Conservation (phyloP, 2,888 invertebrate genomes). For the Agrypnus murinus region DNA sequence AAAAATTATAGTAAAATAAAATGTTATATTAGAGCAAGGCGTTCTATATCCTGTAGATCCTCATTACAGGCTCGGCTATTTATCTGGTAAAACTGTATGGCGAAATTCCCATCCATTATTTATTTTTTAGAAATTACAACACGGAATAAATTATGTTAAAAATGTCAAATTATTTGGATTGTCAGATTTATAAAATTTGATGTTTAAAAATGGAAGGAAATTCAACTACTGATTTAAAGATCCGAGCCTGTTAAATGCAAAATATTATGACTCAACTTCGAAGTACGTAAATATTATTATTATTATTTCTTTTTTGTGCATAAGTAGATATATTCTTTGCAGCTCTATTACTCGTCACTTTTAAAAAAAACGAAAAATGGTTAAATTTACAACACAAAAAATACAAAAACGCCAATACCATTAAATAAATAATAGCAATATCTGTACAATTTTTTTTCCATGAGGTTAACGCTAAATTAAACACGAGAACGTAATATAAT, state of each 20-base stretch:
- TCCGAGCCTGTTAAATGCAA: too few species aligned
- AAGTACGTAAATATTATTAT: background rate
- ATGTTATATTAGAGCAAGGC: slow-evolving; percentile 20
- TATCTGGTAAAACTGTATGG: too few species aligned
- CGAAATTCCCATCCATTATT: too few species aligned
- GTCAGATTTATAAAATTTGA: too few species aligned
- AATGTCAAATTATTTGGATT: too few species aligned
- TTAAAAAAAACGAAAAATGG: background rate
- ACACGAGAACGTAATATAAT: slow-evolving; percentile 18
- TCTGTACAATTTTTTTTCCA: slow-evolving; percentile 20
- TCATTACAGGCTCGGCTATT: too few species aligned
- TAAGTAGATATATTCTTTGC: slow-evolving; percentile 27
- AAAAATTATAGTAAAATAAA: background rate
- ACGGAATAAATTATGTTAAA: too few species aligned
- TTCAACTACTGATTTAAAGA: too few species aligned
- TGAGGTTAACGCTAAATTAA: slow-evolving; percentile 3
- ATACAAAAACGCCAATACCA: slow-evolving; percentile 28
- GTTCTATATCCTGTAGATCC: too few species aligned
- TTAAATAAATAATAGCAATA: slow-evolving; percentile 41
- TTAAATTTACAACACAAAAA: slow-evolving; percentile 10
- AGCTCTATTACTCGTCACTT: background rate
- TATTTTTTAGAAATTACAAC: too few species aligned
- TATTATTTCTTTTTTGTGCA: slow-evolving; percentile 10
- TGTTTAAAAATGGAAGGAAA: too few species aligned
- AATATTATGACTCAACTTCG: slow-evolving; percentile 11